These are phyloP conservation scores for Athalia circularis DNA, from an alignment of 2,888 invertebrate species.

Conservation along the genomic window DNA sequence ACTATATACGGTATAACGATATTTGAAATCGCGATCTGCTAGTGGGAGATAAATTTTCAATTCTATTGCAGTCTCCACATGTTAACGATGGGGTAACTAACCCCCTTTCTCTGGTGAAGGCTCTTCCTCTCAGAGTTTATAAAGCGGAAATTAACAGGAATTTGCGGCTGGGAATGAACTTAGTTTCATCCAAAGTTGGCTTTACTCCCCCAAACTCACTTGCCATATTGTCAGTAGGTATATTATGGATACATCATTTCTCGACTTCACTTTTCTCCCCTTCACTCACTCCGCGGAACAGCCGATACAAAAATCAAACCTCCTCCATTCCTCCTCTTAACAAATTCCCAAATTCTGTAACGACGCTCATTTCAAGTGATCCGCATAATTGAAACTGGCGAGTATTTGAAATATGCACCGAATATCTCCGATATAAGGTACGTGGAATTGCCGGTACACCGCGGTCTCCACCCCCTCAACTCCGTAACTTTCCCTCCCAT, in stretches of 20 bases:
- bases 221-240: constrained; percentile 8
- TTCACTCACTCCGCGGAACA: too few relatives aligned
- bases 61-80: background rate
- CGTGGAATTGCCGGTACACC: background rate
- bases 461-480: constrained; percentile 1
- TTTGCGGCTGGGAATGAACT: constrained; percentile 28
- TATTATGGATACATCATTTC: background rate
- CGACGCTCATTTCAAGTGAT: too few relatives aligned
- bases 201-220: background rate
- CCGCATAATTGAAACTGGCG: too few relatives aligned
- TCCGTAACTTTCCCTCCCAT: background rate
- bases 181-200: constrained; percentile 15
- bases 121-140: background rate
- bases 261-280: too few relatives aligned
- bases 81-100: background rate
- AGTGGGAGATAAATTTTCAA: constrained; percentile 26
- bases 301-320: too few relatives aligned
- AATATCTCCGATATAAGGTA: too few relatives aligned
- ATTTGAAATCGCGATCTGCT: constrained; percentile 25
- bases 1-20: background rate
- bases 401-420: too few relatives aligned
- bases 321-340: too few relatives aligned
- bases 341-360: too few relatives aligned
- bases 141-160: constrained; percentile 41
- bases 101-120: background rate